Evolutionary conservation across 1,140 invertebrate genomes (phyloP), one percentile per base, ranked within the genome.

Genomic region (Archivesica marissinica): DNA sequence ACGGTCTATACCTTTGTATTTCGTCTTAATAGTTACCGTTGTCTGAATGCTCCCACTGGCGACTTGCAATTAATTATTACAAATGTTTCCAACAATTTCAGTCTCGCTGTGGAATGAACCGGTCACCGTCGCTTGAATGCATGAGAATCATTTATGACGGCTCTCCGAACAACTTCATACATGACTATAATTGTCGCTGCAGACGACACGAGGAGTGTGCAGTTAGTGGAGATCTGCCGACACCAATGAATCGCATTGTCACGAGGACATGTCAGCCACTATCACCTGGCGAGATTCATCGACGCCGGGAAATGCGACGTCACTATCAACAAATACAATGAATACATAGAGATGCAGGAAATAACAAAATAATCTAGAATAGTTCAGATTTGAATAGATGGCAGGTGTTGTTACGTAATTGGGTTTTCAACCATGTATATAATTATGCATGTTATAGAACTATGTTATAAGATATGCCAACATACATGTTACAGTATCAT

Each of bases 141-240:
- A 64, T 15, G 23, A 61, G 17, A 64, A 47, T 83, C 1, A 83
- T 56, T 15, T 83, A 72, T 23, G 38, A 74, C 41, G 66, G 70
- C 0, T 70, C 68, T 2, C 38, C 47, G 2, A 50, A 83, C 33
- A 72, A 59, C 35, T 39, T 75, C 30, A 35, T 23, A 15, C 50
- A 83, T 28, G 54, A 74, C 9, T 83, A 83, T 30, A 25, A 75
- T 33, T 83, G 80, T 38, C 68, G 80, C n/a, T 83, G 80, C 52
- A 47, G 68, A 44, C 68, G 70, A 39, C 4, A 54, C 23, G 68
- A 83, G 80, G 80, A 83, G 44, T 83, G 80, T 47, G 64, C 35
- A 7, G n/a, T n/a, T n/a, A 64, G 41, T 13, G 38, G 50, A 17
- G 0, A 11, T 15, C 35, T 75, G 0, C 80, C 80, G 25, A 64